Evolutionary conservation across 2,113 vertebrate genomes (phyloP).

Genomic region (Bos taurus): ARS-UCD2.0 NC_037357.1:33771501-33772000

Average conservation of each 20-base stretch:
- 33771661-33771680: slow-evolving; percentile 30
- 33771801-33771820: slow-evolving; percentile 29
- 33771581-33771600: not conserved
- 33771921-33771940: slow-evolving; percentile 36
- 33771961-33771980: not conserved
- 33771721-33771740: slow-evolving; percentile 2
- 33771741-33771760: slow-evolving; percentile 46
- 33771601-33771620: not conserved
- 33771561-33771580: not conserved
- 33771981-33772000: slow-evolving; percentile 30
- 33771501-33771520: not conserved
- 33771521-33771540: not conserved
- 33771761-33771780: slow-evolving; percentile 11
- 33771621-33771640: not conserved
- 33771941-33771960: not conserved
- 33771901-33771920: not conserved
- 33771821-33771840: slow-evolving; percentile 41
- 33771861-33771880: not conserved
- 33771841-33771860: slow-evolving; percentile 22
- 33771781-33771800: slow-evolving; percentile 55
- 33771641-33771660: not conserved
- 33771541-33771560: slow-evolving; percentile 8
- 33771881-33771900: not conserved
- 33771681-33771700: slow-evolving; percentile 42
- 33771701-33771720: not conserved